Base-by-base conservation (phyloP, 2,113 vertebrate genomes). In the Periophthalmus modestus region DNA sequence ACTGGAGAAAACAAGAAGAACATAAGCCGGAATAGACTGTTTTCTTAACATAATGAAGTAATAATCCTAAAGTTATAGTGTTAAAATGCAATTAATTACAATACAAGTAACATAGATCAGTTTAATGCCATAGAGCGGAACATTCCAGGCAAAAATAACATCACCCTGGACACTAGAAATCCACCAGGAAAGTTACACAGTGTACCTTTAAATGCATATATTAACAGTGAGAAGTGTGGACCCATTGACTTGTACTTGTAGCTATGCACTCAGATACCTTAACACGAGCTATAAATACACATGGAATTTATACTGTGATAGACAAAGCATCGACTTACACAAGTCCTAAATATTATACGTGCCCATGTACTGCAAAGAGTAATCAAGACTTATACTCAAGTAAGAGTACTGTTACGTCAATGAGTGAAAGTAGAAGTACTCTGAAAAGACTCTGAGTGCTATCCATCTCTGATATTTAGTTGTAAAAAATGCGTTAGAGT, bases 251-350 rank as follows among this genome's bases (percentile, higher is more conserved):
- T 19, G 19, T 10, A 33, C 16, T 55, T 57, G 43, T 43, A 21
- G 23, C 36, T 59, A 19, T 62, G 66, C 2, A 24, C 19, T 16
- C 14, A 55, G 39, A 62, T 75, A 36, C 28, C 61, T 19, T 62
- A 62, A 48, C 73, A 36, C 18, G 10, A 6, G 59, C 73, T 75
- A 69, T 62, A 61, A 62, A 68, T 75, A 75, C 4, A 52, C 66
- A 24, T 13, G 43, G n/a, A 16, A 14, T 68, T 57, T 61, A 59
- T 23, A 59, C 43, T 36, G 18, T 19, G 33, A 12, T 9, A 39
- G 33, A 63, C 59, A 63, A 36, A 16, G 61, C 61, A 39, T 63
- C 16, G n/a, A 2, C 33, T 39, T 63, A 36, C 59, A 28, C 1
- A 7, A 62, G 59, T n/a, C 14, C 28, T 2, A 28, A 62, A 34